These are phyloP conservation scores for Stenodera caucasica DNA, from an alignment of 2,888 invertebrate genomes.

Conservation along the genomic window DNA sequence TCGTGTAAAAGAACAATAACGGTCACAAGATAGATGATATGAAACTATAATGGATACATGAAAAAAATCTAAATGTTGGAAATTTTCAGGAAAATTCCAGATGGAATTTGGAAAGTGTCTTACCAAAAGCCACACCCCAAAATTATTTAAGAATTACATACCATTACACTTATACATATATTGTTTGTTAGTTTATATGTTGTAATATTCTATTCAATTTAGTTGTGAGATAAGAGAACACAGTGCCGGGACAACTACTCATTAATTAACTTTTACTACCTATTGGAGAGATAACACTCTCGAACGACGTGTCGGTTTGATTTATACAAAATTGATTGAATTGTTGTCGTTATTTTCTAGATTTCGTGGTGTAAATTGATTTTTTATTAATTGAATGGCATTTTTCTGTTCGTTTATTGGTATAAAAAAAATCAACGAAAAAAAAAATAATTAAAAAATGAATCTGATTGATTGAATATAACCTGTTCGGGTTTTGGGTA, in stretches of 20 bases:
- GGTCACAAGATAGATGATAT: conserved; percentile 2
- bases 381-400: not conserved
- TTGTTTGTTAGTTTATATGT: not conserved
- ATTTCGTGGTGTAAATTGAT: not conserved
- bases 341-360: not conserved
- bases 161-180: not conserved
- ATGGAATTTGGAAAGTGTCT: not conserved
- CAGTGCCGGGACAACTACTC: conserved; percentile 2
- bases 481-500: conserved; percentile 24
- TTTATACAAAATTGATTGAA: not conserved
- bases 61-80: too few relatives aligned
- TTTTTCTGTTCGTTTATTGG: not conserved
- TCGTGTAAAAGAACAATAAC: not conserved
- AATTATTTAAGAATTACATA: not conserved
- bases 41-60: too few relatives aligned
- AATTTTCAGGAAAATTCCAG: not conserved
- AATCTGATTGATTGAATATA: conserved; percentile 21
- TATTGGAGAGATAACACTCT: conserved; percentile 2
- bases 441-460: conserved; percentile 15
- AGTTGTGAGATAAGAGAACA: not conserved
- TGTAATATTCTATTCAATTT: conserved; percentile 10
- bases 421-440: not conserved
- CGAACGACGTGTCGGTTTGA: not conserved
- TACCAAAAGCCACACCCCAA: not conserved
- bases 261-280: conserved; percentile 14